Percentiles rank a stretch among this genome's conserved stretches.
These are phyloP conservation scores for Bellardia bayeri DNA, from an alignment of 2,888 invertebrate genomes.

Conservation along the genomic window DNA sequence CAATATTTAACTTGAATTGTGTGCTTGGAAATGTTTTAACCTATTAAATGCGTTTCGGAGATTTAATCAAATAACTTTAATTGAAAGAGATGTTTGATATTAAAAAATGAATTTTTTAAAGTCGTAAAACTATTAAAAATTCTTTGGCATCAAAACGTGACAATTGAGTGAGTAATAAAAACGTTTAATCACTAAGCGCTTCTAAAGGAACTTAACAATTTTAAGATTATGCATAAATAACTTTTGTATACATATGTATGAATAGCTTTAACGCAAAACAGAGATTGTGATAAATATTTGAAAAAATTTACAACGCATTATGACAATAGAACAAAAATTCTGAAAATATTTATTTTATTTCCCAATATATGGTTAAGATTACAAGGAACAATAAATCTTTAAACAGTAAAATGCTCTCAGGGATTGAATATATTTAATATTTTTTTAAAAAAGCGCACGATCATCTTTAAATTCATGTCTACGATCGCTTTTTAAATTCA, in stretches of 20 bases:
- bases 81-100: not conserved
- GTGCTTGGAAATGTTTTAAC: not conserved
- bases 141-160: conserved; percentile 11
- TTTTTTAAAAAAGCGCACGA: too few relatives aligned
- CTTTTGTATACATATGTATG: not conserved
- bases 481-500: too few relatives aligned
- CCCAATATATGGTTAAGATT: too few relatives aligned
- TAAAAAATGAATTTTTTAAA: not conserved
- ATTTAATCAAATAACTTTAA: not conserved
- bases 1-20: not conserved
- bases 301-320: too few relatives aligned
- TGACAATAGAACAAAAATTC: too few relatives aligned
- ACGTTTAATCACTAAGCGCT: not conserved
- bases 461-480: too few relatives aligned
- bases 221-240: not conserved
- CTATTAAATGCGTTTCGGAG: not conserved
- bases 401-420: too few relatives aligned
- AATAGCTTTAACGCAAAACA: too few relatives aligned
- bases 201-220: not conserved
- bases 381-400: too few relatives aligned
- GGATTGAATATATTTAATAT: too few relatives aligned
- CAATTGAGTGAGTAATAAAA: not conserved
- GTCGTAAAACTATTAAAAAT: conserved; percentile 10
- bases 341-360: too few relatives aligned
- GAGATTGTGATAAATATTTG: too few relatives aligned